Evolutionary conservation across 2,797 vertebrate genomes (phyloP).

Genomic region (Malacoraja senta): DNA sequence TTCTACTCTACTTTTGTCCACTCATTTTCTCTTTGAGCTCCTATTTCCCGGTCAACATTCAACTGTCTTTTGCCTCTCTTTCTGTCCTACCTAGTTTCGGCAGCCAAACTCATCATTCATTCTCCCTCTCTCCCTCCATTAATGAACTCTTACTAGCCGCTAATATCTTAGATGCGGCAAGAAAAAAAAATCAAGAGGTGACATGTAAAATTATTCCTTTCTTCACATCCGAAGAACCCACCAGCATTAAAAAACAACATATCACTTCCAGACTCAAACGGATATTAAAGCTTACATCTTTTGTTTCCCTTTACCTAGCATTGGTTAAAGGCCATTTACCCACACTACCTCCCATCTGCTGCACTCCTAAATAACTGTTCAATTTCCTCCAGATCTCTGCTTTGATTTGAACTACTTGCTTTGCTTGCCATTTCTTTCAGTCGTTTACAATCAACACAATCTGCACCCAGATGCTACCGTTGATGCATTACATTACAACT

Average conservation of each 20-base stretch:
- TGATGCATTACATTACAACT: background rate
- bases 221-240: background rate
- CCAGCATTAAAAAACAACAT: background rate
- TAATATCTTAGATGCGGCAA: background rate
- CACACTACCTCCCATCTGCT: conserved; percentile 2
- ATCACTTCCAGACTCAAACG: background rate
- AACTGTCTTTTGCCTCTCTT: too few species aligned
- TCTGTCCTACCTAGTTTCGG: too few species aligned
- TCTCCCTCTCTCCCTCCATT: too few species aligned
- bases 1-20: too few species aligned
- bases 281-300: background rate
- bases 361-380: background rate
- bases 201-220: background rate
- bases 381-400: background rate
- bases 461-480: conserved; percentile 9
- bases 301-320: background rate
- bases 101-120: too few species aligned
- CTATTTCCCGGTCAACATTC: too few species aligned
- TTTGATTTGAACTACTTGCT: background rate
- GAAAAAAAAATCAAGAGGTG: background rate
- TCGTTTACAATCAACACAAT: background rate
- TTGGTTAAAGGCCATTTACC: background rate
- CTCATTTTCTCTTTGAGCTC: too few species aligned
- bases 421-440: background rate
- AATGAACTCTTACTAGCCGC: too few species aligned